phyloP scores from a whole-genome alignment of 2,888 invertebrate species.

The Abscondita cerata region DNA sequence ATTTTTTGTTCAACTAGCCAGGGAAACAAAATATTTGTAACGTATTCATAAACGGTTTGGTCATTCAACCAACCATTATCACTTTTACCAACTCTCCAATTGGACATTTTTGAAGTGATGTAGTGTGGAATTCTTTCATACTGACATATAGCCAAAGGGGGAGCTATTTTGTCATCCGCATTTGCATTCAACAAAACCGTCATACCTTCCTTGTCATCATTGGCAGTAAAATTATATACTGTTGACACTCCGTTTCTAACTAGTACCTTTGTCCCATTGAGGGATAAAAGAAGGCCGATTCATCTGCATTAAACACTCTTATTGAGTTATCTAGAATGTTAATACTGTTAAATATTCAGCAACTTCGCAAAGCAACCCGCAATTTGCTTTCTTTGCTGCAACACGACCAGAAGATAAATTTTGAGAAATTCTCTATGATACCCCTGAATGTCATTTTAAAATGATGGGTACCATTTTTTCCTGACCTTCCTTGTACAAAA shows the following conservation, averaged over 20 bases:
- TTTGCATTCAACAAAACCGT: slow-evolving; percentile 42
- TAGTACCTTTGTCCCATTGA: slow-evolving; percentile 50
- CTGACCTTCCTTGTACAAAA: not conserved
- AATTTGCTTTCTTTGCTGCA: not conserved
- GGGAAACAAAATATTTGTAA: too few species aligned
- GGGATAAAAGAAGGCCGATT: slow-evolving; percentile 48
- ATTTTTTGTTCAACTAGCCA: too few species aligned
- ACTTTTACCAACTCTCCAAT: not conserved
- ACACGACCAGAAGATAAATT: not conserved
- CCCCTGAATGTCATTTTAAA: not conserved
- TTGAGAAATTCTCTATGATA: not conserved
- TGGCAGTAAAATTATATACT: slow-evolving; percentile 22
- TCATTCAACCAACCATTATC: not conserved
- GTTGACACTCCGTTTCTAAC: slow-evolving; percentile 46
- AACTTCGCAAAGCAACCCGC: not conserved
- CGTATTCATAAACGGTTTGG: too few species aligned
- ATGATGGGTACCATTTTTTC: not conserved
- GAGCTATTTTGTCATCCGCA: slow-evolving; percentile 39
- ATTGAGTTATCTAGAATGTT: not conserved
- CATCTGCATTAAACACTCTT: not conserved
- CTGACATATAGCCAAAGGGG: slow-evolving; percentile 26
- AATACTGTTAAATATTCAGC: not conserved
- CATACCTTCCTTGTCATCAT: slow-evolving; percentile 46
- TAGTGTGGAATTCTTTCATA: slow-evolving; percentile 14
- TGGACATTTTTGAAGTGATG: not conserved